These are phyloP conservation scores for Portunus trituberculatus DNA, from an alignment of 1,140 invertebrate species.

Conservation along the genomic window DNA sequence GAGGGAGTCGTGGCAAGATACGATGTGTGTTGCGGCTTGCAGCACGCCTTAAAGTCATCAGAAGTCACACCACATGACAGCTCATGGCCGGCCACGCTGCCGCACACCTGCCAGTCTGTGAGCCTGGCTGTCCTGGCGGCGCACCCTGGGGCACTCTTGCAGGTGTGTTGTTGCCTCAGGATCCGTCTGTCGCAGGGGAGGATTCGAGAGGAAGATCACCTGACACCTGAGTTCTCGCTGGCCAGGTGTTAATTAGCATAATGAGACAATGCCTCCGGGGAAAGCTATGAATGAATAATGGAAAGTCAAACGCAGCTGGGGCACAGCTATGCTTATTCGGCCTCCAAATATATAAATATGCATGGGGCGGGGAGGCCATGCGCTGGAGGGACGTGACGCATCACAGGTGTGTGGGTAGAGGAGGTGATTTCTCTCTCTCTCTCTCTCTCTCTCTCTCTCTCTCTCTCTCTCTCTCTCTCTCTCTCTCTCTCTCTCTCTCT, in stretches of 20 bases:
- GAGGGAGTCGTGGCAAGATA: background rate
- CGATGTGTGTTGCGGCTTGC: too few species aligned
- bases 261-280: background rate
- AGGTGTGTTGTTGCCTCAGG: background rate
- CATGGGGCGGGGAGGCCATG: background rate
- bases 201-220: background rate
- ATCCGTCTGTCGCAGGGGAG: background rate
- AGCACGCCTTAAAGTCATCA: background rate
- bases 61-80: background rate
- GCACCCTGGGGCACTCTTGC: background rate
- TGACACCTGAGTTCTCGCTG: background rate
- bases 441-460: conserved; percentile 28
- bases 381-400: background rate
- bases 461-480: conserved; percentile 41
- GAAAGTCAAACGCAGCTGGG: background rate
- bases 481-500: background rate
- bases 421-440: background rate
- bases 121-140: background rate
- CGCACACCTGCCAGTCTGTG: background rate
- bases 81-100: background rate
- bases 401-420: background rate
- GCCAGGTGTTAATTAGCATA: conserved; percentile 8
- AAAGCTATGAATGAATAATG: conserved; percentile 24
- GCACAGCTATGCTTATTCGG: background rate
- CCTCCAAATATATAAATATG: conserved; percentile 5